A percentile compares a stretch with the other conserved stretches of the same genome.
Evolutionary conservation across 2,113 vertebrate species (phyloP).

Genomic region (Stegostoma tigrinum): DNA sequence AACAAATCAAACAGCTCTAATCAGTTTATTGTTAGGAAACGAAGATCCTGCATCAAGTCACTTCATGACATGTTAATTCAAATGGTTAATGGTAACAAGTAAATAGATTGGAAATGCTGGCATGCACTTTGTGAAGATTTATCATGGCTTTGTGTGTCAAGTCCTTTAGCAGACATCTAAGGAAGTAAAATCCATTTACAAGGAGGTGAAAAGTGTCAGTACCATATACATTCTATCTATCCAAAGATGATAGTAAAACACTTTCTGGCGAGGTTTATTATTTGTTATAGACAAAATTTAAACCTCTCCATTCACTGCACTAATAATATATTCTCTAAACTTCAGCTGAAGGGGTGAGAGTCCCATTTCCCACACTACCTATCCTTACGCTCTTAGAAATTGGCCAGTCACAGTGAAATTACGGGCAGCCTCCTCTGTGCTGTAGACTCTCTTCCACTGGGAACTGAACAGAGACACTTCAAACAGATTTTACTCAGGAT

Average conservation of each 20-base stretch:
- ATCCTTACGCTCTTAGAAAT: background rate
- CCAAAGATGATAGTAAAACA: background rate
- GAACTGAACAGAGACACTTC: background rate
- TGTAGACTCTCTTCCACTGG: background rate
- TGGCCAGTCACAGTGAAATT: background rate
- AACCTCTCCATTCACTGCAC: background rate
- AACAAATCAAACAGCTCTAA: slow-evolving; percentile 12
- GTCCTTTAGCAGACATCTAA: background rate
- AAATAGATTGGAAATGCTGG: background rate
- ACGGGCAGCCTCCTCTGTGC: background rate
- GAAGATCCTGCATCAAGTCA: background rate
- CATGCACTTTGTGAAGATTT: background rate
- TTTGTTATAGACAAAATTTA: background rate
- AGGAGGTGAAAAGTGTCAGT: background rate
- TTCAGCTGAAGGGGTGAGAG: background rate
- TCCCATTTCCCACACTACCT: background rate
- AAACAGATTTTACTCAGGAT: background rate
- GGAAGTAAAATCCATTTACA: background rate
- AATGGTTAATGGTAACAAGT: slow-evolving; percentile 25
- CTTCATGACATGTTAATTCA: background rate
- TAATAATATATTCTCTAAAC: background rate
- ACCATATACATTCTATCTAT: background rate
- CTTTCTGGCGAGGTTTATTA: background rate
- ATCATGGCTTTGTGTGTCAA: background rate
- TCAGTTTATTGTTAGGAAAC: slow-evolving; percentile 12